Evolutionary conservation across 2,113 vertebrate genomes (phyloP).

Genomic region (Prionailurus viverrinus): DNA sequence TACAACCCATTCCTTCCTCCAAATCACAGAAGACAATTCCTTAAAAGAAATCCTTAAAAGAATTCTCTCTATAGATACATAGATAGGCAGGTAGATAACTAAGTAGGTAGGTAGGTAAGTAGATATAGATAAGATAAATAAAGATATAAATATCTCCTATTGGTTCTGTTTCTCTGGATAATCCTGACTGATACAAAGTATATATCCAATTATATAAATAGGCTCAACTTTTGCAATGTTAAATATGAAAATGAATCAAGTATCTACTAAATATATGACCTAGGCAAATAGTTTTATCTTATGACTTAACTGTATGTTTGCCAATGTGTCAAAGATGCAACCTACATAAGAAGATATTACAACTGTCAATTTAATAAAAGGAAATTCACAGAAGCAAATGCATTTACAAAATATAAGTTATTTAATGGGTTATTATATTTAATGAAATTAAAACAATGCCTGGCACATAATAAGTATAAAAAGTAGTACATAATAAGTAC

Average conservation of each 20-base stretch:
- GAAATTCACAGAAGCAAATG: constrained; percentile 47
- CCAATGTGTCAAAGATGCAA: background rate
- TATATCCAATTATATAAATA: background rate
- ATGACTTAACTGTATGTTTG: background rate
- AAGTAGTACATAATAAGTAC: background rate
- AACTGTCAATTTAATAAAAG: constrained; percentile 28
- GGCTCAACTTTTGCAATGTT: background rate
- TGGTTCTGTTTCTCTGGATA: background rate
- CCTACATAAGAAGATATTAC: background rate
- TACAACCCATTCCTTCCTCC: background rate
- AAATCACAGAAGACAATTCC: background rate
- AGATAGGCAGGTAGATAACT: background rate
- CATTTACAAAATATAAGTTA: constrained; percentile 61
- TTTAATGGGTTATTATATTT: constrained; percentile 64
- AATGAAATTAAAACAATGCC: constrained; percentile 65
- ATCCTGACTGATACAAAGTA: background rate
- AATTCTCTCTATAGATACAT: background rate
- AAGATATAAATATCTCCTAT: background rate
- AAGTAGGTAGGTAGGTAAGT: background rate
- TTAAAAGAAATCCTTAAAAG: background rate
- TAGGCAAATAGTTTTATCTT: background rate
- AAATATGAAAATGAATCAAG: background rate
- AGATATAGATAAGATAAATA: background rate
- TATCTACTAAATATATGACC: background rate
- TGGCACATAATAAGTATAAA: constrained; percentile 42